Conservation (phyloP, 2,797 vertebrate genomes). For the Prionace glauca region DNA sequence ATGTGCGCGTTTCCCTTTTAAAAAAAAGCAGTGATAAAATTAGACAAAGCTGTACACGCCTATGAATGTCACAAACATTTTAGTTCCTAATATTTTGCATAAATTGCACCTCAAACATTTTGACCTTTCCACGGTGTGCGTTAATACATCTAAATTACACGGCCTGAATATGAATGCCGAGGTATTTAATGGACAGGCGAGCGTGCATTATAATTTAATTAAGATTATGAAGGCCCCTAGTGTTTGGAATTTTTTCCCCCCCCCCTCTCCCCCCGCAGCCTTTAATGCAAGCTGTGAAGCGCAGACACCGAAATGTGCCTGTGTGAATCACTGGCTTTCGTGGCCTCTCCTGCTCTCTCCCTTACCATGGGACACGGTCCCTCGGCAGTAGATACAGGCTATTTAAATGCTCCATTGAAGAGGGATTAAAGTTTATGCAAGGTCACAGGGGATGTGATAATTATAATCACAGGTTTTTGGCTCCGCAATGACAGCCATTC, state of each 20-base stretch:
- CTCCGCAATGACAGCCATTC: conserved; percentile 99
- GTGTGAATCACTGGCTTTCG: conserved; percentile 58
- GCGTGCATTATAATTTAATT: conserved; percentile 32
- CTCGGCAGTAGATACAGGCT: conserved; percentile 70
- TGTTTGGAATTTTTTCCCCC: background rate
- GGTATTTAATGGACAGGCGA: conserved; percentile 21
- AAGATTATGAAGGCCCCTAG: background rate
- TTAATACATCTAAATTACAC: conserved; percentile 13
- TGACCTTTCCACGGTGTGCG: conserved; percentile 3
- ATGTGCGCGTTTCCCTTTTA: background rate
- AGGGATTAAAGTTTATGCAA: conserved; percentile 99
- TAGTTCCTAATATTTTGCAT: background rate
- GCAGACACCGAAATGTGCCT: conserved; percentile 50
- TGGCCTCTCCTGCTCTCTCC: conserved; percentile 54
- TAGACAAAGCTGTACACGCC: background rate
- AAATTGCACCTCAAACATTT: conserved; percentile 11
- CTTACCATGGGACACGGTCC: conserved; percentile 57
- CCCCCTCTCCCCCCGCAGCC: background rate
- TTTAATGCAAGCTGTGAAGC: conserved; percentile 49
- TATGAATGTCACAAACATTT: background rate
- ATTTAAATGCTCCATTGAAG: conserved; percentile 99
- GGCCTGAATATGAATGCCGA: conserved; percentile 32
- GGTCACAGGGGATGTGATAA: conserved; percentile 99
- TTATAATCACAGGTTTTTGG: conserved; percentile 99
- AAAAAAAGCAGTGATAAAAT: background rate